Evolutionary conservation across 2,888 invertebrate species (phyloP).

Genomic region (Agonopterix subpropinquella): DNA sequence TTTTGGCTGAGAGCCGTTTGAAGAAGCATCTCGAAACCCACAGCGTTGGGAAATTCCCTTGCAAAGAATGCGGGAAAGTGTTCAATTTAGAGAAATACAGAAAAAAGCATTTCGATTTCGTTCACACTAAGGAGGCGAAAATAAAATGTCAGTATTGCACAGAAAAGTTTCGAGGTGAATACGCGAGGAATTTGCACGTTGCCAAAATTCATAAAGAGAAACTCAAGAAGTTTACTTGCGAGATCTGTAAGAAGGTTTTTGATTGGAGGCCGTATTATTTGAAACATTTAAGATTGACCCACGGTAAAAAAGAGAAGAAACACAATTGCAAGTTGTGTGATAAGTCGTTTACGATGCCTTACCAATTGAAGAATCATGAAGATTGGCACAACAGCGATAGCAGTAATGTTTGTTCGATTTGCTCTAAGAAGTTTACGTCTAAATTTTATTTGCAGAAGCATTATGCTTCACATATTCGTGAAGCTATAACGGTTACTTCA

Average conservation of each 20-base stretch:
- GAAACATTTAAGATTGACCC: constrained; percentile 47
- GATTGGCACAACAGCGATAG: constrained; percentile 19
- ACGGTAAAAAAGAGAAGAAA: constrained; percentile 34
- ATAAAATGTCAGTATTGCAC: constrained; percentile 41
- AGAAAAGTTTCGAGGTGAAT: constrained; percentile 22
- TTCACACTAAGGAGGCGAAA: constrained; percentile 26
- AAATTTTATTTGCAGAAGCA: constrained; percentile 25
- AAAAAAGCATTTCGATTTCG: constrained; percentile 32
- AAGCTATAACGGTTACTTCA: too few species aligned
- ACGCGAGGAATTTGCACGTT: constrained; percentile 28
- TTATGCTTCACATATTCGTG: neutral
- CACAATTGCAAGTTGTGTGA: constrained; percentile 28
- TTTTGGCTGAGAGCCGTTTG: constrained; percentile 26
- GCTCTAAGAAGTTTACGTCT: constrained; percentile 26
- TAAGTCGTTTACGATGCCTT: constrained; percentile 20
- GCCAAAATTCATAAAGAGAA: constrained; percentile 32
- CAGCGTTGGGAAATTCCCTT: constrained; percentile 47
- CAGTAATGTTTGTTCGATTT: constrained; percentile 25
- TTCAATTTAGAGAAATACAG: constrained; percentile 46
- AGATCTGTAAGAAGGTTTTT: constrained; percentile 51
- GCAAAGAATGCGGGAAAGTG: constrained; percentile 56
- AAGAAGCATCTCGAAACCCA: constrained; percentile 58
- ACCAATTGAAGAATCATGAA: constrained; percentile 26
- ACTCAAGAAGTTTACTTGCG: constrained; percentile 34
- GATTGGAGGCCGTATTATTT: constrained; percentile 55